Evolutionary conservation across 2,113 vertebrate genomes (phyloP).

Genomic region (Eclectus roratus): DNA sequence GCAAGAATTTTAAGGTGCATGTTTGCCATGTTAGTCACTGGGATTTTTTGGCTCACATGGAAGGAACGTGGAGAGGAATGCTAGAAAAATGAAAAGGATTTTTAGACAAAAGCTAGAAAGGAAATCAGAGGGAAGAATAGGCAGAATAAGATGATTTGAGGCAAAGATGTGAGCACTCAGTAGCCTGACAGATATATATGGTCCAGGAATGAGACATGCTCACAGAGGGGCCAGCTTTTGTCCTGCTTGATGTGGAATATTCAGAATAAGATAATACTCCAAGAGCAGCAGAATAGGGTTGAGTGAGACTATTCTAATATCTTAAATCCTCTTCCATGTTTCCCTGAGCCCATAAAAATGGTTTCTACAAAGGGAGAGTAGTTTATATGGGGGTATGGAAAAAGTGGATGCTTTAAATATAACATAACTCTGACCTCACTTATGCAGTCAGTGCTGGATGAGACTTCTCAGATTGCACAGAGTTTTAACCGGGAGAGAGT

Average conservation of each 20-base stretch:
- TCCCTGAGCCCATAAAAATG: background rate
- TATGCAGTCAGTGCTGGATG: background rate
- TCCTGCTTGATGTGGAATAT: background rate
- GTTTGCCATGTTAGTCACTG: background rate
- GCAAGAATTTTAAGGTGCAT: background rate
- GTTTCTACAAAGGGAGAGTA: background rate
- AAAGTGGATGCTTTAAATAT: background rate
- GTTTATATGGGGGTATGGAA: background rate
- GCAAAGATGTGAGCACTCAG: background rate
- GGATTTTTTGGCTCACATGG: background rate
- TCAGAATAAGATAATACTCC: background rate
- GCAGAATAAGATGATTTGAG: conserved; percentile 14
- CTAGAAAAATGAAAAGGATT: background rate
- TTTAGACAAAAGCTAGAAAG: conserved; percentile 14
- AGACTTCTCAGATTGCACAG: background rate
- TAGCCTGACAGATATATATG: background rate
- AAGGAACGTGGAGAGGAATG: background rate
- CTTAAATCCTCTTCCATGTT: background rate
- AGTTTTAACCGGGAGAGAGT: background rate
- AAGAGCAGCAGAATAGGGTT: background rate
- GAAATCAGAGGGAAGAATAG: conserved; percentile 9
- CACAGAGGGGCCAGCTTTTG: background rate
- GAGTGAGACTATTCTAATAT: background rate
- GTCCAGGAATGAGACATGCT: background rate
- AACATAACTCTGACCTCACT: background rate